phyloP scores from a whole-genome alignment of 2,888 invertebrate species.

The Cataglyphis livida region DNA sequence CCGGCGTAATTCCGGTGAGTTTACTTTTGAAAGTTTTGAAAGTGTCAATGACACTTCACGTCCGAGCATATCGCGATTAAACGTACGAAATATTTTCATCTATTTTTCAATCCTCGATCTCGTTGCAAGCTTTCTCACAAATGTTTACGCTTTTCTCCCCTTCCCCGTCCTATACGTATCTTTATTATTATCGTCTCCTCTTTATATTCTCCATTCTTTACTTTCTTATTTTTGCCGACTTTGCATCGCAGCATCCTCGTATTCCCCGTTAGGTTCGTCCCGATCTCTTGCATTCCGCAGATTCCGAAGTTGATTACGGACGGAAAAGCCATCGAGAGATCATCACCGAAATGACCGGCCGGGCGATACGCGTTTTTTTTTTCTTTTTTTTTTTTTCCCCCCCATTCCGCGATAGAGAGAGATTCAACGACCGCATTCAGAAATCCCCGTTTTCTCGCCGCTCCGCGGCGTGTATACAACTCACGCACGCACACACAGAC shows the following conservation, averaged over 20 bases:
- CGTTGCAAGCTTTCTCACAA: neutral
- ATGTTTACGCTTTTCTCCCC: neutral
- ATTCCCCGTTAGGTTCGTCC: neutral
- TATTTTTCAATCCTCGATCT: neutral
- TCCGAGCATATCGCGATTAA: neutral
- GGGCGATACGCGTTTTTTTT: neutral
- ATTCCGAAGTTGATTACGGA: neutral
- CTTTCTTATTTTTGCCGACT: conserved; percentile 24
- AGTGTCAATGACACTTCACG: neutral
- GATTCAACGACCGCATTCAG: conserved; percentile 60
- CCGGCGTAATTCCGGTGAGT: neutral
- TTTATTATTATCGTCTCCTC: neutral
- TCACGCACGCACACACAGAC: neutral
- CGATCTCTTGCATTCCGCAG: no score
- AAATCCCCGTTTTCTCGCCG: conserved; percentile 65
- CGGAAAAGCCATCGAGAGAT: neutral
- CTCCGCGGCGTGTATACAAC: neutral
- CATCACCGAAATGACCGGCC: neutral
- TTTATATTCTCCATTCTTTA: neutral
- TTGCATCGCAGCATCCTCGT: neutral
- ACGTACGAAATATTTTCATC: neutral
- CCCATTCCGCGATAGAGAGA: conserved; percentile 28
- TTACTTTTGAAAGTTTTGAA: neutral
- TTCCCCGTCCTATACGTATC: no score
- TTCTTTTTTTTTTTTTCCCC: no score